Evolutionary conservation across 2,113 vertebrate genomes (phyloP).

Genomic region (Peromyscus maniculatus): DNA sequence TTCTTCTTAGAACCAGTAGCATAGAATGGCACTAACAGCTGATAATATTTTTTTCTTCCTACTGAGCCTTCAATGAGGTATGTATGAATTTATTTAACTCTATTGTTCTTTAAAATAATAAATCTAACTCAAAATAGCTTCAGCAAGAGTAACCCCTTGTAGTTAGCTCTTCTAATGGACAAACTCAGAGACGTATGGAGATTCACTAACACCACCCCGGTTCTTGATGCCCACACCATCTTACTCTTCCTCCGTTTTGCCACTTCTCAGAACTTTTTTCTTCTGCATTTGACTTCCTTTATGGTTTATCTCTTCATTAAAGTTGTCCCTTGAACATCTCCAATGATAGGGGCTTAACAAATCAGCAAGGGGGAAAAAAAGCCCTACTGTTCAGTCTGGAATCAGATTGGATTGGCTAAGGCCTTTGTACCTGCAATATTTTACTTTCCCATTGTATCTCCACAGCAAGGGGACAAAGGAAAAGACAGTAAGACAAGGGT

Average conservation of each 20-base stretch:
- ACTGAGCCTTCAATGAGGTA: neutral
- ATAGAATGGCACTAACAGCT: neutral
- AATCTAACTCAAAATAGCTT: neutral
- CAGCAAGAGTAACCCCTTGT: neutral
- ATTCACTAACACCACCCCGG: neutral
- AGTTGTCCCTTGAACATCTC: neutral
- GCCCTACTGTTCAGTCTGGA: neutral
- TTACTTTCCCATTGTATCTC: neutral
- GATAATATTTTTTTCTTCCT: conserved; percentile 1
- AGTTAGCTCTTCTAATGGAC: neutral
- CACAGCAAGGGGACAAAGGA: neutral
- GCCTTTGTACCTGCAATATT: neutral
- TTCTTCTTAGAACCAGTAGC: neutral
- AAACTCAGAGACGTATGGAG: neutral
- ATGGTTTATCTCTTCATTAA: neutral
- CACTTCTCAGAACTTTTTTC: neutral
- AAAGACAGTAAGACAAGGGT: neutral
- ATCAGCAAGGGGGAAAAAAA: neutral
- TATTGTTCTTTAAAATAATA: conserved; percentile 13
- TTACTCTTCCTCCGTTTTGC: neutral
- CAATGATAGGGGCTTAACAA: neutral
- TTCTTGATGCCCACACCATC: neutral
- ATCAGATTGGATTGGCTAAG: neutral
- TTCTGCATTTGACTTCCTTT: neutral
- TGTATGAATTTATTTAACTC: neutral